A percentile compares a stretch with the other conserved stretches of the same genome.
These are phyloP conservation scores for Labeo rohita DNA, from an alignment of 2,113 vertebrate genomes.

Conservation along the genomic window DNA sequence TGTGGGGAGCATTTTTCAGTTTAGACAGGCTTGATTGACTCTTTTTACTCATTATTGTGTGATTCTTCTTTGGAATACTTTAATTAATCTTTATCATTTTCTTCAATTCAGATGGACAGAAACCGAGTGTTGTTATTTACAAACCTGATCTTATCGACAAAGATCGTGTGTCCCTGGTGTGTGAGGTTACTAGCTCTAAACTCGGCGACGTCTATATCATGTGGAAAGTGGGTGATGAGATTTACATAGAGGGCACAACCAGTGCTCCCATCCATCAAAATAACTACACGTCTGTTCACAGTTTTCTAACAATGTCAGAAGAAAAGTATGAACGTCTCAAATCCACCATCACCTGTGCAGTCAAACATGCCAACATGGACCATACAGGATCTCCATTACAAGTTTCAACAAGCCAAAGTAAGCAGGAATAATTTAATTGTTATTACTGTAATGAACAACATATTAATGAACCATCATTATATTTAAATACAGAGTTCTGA, in stretches of 20 bases:
- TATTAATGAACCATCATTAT: no score
- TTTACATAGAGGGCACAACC: background rate
- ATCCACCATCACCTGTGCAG: no score
- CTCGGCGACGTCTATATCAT: conserved; percentile 36
- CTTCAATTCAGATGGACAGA: background rate
- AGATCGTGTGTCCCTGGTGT: background rate
- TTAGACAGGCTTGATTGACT: background rate
- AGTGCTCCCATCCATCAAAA: background rate
- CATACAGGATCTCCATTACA: no score
- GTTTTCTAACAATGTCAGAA: background rate
- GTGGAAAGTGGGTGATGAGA: background rate
- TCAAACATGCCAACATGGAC: no score
- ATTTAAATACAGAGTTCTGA: no score
- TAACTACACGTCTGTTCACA: background rate
- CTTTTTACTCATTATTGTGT: background rate
- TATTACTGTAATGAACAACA: no score
- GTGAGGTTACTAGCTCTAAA: conserved; percentile 38
- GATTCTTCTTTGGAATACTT: background rate
- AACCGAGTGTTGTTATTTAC: background rate
- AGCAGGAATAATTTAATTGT: no score
- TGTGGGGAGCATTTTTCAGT: no score
- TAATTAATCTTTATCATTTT: background rate
- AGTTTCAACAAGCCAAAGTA: no score
- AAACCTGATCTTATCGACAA: background rate
- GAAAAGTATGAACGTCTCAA: background rate